A percentile compares a stretch with the other conserved stretches of the same genome.
Evolutionary conservation across 2,888 invertebrate species (phyloP).

Genomic region (Strigamia transsilvanica): DNA sequence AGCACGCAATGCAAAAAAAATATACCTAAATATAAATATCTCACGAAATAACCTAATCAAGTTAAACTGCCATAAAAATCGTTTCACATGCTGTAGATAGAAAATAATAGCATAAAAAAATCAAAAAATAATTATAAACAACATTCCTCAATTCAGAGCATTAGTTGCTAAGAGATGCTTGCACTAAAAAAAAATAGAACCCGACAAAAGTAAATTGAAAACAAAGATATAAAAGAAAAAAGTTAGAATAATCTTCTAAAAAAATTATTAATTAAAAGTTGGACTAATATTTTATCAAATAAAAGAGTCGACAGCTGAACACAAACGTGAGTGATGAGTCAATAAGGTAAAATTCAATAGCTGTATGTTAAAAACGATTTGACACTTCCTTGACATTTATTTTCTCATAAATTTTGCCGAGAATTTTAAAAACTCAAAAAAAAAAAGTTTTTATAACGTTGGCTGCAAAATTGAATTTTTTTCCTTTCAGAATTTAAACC

Average conservation of each 20-base stretch:
- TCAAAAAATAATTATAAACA: not conserved
- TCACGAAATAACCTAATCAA: constrained; percentile 36
- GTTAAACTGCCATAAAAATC: constrained; percentile 24
- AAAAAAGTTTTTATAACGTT: constrained; percentile 30
- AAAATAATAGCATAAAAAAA: not conserved
- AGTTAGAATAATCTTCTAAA: not conserved
- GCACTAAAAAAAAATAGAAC: not conserved
- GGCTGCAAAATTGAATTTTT: not conserved
- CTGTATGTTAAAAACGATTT: constrained; percentile 29
- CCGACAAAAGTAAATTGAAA: not conserved
- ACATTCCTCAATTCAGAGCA: constrained; percentile 21
- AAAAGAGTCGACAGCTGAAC: constrained; percentile 25
- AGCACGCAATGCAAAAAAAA: not conserved
- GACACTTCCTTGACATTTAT: constrained; percentile 48
- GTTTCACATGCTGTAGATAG: not conserved
- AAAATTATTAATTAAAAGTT: not conserved
- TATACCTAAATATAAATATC: not conserved
- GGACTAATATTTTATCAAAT: not conserved
- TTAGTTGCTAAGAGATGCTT: constrained; percentile 18
- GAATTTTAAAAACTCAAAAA: not conserved
- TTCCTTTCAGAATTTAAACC: not conserved
- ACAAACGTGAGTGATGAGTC: not conserved
- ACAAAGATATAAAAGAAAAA: not conserved
- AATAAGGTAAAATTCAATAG: constrained; percentile 49
- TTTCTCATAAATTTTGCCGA: constrained; percentile 27